Base-by-base conservation (phyloP, 1,140 invertebrate genomes). In the Orussus abietinus region DNA sequence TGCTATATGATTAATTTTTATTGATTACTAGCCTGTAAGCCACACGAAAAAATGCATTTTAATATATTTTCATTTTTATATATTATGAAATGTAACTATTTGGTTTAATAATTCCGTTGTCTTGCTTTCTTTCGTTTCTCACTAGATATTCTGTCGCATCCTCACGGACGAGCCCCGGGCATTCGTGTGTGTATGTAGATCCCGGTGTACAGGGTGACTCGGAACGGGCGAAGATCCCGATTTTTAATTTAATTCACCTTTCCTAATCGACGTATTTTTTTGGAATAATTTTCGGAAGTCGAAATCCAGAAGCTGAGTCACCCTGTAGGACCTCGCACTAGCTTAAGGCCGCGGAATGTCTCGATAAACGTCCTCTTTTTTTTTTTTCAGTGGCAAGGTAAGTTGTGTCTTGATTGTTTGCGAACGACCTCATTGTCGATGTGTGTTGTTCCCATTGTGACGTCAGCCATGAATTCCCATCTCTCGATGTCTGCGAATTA, bases 51-150 rank as follows among this genome's bases (percentile, higher is more conserved):
- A 72, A 72, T 73, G 66, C 69, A 67, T 69, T 69, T 70, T 71
- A 72, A 73, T 72, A 73, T 72, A 73, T 73, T 73, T 71, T 71
- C 68, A 73, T 63, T 71, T 70, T 70, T 69, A 68, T 72, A 71
- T 64, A 61, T 64, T 67, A 69, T 58, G 62, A 73, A 66, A 72
- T 73, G 69, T 73, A 62, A 69, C 63, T 71, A 69, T 72, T 73
- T 73, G 65, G 64, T 73, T 72, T 67, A 73, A 72, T 68, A 64
- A 73, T 62, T 69, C 52, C 51, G 55, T 58, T 69, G 65, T 69
- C 60, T 72, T 66, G 59, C 55, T 55, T 62, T 56, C 46, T 58
- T 53, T 58, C 52, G 30, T 40, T 25, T 15, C 36, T 47, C 40
- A 48, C 39, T 58, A 57, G 49, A 36, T 35, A 42, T 45, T 64